phyloP scores from a whole-genome alignment of 2,888 invertebrate species.

The Leptinotarsa haldemani region DNA sequence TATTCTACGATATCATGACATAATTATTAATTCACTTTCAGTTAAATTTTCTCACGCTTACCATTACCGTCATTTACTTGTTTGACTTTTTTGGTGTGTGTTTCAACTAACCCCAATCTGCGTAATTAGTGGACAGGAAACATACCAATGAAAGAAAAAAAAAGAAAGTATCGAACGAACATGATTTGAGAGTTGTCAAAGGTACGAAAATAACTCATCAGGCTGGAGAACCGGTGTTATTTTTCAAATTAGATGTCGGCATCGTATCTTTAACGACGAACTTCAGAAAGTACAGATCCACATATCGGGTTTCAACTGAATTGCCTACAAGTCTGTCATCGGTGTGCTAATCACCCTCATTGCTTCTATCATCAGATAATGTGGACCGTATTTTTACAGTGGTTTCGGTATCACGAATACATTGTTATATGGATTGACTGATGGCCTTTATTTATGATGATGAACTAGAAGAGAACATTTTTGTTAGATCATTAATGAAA shows the following conservation, averaged over 20 bases:
- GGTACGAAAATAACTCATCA: slow-evolving; percentile 41
- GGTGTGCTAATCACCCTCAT: slow-evolving; percentile 55
- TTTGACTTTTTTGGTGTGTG: neutral
- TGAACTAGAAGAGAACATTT: no score
- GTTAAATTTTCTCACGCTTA: neutral
- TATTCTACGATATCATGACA: no score
- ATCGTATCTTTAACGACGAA: slow-evolving; percentile 43
- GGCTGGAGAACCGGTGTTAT: slow-evolving; percentile 28
- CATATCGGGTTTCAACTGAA: slow-evolving; percentile 29
- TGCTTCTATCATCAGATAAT: slow-evolving; percentile 52
- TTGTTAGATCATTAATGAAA: neutral
- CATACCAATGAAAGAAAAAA: neutral
- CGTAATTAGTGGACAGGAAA: neutral
- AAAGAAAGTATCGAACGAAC: neutral
- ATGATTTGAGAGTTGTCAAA: slow-evolving; percentile 36
- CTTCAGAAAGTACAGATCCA: slow-evolving; percentile 44
- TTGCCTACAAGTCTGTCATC: slow-evolving; percentile 53
- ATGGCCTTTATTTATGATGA: no score
- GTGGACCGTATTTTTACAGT: neutral
- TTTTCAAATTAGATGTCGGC: slow-evolving; percentile 38
- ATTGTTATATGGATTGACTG: no score
- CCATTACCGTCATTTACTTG: neutral
- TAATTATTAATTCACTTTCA: neutral
- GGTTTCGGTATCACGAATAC: neutral
- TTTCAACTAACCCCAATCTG: neutral